phyloP scores from a whole-genome alignment of 1,140 invertebrate genomes.

The Latrodectus geometricus region DNA sequence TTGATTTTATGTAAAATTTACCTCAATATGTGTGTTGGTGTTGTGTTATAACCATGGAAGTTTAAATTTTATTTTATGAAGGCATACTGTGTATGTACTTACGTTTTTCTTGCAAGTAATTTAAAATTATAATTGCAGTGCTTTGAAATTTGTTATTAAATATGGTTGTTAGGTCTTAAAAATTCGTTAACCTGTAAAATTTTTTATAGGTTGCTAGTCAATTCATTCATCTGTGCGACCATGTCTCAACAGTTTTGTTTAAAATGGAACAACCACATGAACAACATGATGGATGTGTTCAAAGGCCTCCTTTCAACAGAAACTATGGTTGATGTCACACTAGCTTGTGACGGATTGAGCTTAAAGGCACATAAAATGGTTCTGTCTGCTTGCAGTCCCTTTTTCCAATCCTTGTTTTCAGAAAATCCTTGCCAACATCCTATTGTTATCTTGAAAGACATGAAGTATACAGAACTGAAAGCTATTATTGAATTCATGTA shows the following conservation, averaged over 20 bases:
- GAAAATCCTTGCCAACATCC: constrained; percentile 88
- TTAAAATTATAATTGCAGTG: not conserved
- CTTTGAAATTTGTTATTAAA: not conserved
- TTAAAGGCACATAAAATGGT: constrained; percentile 94
- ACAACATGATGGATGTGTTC: constrained; percentile 89
- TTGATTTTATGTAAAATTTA: no score
- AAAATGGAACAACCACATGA: constrained; percentile 94
- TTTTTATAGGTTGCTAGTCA: constrained; percentile 66
- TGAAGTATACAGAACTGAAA: constrained; percentile 88
- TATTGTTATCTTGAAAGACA: constrained; percentile 90
- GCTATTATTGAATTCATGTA: constrained; percentile 75
- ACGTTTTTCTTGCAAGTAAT: not conserved
- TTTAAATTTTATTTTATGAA: no score
- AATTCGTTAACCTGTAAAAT: not conserved
- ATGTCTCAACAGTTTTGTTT: constrained; percentile 86
- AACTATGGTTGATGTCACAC: constrained; percentile 90
- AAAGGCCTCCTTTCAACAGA: constrained; percentile 89
- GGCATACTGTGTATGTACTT: not conserved
- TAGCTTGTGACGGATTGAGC: constrained; percentile 90
- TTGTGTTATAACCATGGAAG: no score
- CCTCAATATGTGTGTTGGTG: no score
- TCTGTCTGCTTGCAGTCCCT: constrained; percentile 92
- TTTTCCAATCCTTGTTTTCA: constrained; percentile 92
- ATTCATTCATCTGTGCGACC: not conserved
- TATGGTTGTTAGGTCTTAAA: not conserved